Evolutionary conservation across 2,888 invertebrate genomes (phyloP).

Genomic region (Meghimatium bilineatum): DNA sequence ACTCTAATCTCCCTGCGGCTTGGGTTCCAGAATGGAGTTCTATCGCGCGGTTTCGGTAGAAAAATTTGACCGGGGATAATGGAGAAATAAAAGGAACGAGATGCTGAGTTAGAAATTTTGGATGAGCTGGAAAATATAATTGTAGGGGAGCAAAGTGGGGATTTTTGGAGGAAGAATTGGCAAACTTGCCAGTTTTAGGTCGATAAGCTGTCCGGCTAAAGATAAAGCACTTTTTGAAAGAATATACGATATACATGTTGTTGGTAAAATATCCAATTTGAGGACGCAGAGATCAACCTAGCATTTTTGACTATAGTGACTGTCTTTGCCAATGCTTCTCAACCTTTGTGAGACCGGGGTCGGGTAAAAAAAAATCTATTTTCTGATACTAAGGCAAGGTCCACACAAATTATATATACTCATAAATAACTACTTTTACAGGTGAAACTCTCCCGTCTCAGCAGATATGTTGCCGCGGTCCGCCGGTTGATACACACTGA

Average conservation of each 20-base stretch:
- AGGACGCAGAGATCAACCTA: no score
- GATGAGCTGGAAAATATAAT: neutral
- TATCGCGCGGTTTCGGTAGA: constrained; percentile 8
- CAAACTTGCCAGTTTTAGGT: neutral
- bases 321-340: no score
- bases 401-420: no score
- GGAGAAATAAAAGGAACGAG: neutral
- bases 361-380: no score
- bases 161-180: neutral
- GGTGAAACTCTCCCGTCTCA: no score
- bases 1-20: constrained; percentile 11
- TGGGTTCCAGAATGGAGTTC: constrained; percentile 6
- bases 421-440: no score
- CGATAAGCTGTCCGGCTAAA: neutral
- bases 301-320: no score
- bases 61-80: neutral
- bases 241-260: neutral
- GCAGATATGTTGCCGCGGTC: no score
- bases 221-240: neutral
- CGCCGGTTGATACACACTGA: no score
- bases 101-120: neutral
- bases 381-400: no score
- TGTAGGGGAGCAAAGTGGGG: neutral
- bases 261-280: no score
- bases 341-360: no score